Conservation (phyloP, 2,113 vertebrate species). For the Leptobrachium ailaonicum region DNA sequence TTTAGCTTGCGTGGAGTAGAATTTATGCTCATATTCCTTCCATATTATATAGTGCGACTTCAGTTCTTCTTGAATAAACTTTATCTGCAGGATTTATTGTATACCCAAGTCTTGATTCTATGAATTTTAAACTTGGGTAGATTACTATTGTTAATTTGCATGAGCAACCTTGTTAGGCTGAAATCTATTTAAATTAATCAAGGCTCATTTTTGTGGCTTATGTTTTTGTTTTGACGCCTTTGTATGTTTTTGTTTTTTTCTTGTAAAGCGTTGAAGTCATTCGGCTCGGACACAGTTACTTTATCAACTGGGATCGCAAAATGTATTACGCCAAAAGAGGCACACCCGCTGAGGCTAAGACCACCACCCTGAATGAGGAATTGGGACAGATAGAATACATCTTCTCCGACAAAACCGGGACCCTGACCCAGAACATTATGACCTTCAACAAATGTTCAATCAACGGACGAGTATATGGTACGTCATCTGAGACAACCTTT, state of each 20-base stretch:
- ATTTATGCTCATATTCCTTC: too few relatives aligned
- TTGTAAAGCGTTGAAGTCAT: conserved; percentile 68
- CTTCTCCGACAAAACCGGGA: conserved; percentile 75
- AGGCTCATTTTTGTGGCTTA: too few relatives aligned
- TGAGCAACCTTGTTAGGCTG: too few relatives aligned
- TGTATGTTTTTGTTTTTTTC: background rate
- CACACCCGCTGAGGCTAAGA: conserved; percentile 64
- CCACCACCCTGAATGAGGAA: conserved; percentile 70
- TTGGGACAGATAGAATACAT: conserved; percentile 70
- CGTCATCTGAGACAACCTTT: background rate
- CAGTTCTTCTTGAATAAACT: too few relatives aligned
- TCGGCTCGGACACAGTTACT: conserved; percentile 69
- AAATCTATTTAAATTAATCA: too few relatives aligned
- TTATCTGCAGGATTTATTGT: too few relatives aligned
- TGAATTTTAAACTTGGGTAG: too few relatives aligned
- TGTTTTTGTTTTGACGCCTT: too few relatives aligned
- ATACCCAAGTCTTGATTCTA: too few relatives aligned
- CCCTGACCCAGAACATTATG: conserved; percentile 73
- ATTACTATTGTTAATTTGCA: too few relatives aligned
- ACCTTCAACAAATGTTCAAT: conserved; percentile 72
- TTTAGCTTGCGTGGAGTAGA: too few relatives aligned
- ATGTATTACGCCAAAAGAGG: conserved; percentile 64
- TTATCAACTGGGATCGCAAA: conserved; percentile 73
- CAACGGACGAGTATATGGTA: conserved; percentile 67
- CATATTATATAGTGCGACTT: too few relatives aligned